A percentile compares a stretch with the other conserved stretches of the same genome.
Conservation (phyloP, 1,140 invertebrate species). For the Hetaerina americana region DNA sequence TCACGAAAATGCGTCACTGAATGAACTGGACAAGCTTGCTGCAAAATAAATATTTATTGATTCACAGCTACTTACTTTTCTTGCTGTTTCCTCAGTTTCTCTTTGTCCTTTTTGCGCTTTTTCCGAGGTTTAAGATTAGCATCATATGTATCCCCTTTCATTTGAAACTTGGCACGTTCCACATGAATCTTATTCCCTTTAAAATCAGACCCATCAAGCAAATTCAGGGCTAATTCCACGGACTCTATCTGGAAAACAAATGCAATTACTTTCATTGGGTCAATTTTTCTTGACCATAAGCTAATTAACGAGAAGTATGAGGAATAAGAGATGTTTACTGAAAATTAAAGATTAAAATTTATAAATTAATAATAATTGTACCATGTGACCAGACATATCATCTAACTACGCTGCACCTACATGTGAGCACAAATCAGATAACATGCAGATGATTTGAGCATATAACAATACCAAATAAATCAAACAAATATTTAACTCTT, state of each 20-base stretch:
- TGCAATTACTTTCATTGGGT: not conserved
- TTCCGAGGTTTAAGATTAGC: conserved; percentile 86
- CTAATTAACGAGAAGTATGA: no score
- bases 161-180: conserved; percentile 84
- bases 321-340: no score
- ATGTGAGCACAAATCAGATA: no score
- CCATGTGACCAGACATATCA: no score
- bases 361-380: no score
- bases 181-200: conserved; percentile 72
- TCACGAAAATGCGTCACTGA: no score
- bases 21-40: no score
- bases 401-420: no score
- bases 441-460: no score
- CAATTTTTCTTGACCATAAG: conserved; percentile 8
- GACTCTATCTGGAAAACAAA: conserved; percentile 65
- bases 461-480: no score
- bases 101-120: conserved; percentile 77
- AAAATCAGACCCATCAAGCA: conserved; percentile 78
- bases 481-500: no score
- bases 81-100: conserved; percentile 85
- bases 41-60: conserved; percentile 8
- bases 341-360: no score
- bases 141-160: conserved; percentile 86
- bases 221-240: conserved; percentile 79
- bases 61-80: conserved; percentile 53